Evolutionary conservation across 2,797 vertebrate genomes (phyloP), one percentile per base, ranked within the genome.

Genomic region (Sebastes iracundus): DNA sequence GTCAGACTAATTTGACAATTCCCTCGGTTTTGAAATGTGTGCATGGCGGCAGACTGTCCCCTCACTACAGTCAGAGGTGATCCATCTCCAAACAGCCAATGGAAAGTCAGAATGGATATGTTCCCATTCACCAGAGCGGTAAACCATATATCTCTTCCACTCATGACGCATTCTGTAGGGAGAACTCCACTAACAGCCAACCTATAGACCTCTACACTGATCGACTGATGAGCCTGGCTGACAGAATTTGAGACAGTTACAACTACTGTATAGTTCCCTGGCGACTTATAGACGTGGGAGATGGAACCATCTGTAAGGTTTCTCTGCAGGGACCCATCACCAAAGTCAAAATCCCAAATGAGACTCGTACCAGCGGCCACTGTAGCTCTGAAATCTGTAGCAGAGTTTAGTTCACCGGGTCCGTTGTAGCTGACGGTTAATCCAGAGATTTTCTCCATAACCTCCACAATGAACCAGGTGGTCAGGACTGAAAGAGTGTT

Each of bases 291-390:
- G 27, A 88, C 83, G 56, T 97, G 93, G 20, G 88, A 93, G 35
- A 91, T 52, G 0, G 78, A 92, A 52, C 84, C 81, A 22, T 83
- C 46, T 27, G 84, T 86, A 5, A 91, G 82, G 66, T 94, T 93
- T 79, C 58, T 71, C 60, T 84, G 83, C 20, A 81, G 9, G 1
- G 77, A 90, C 10, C 94, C 95, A 85, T 97, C 96, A 27, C 95
- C 96, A 90, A 96, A 96, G 67, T 95, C 86, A 90, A 95, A 97
- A 30, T 83, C 85, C 96, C 96, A 97, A 8, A 59, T 59, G 42
- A 96, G 91, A 71, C 60, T 72, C 1, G 91, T 89, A 5, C 96
- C 96, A 18, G 92, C 72, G 30, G 75, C 77, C 3, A 95, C 90
- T 13, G 32, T 56, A 30, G 94, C 95, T 70, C 55, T 89, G 72